These are phyloP conservation scores for Lynx canadensis DNA, from an alignment of 2,113 vertebrate species.

Conservation along the genomic window DNA sequence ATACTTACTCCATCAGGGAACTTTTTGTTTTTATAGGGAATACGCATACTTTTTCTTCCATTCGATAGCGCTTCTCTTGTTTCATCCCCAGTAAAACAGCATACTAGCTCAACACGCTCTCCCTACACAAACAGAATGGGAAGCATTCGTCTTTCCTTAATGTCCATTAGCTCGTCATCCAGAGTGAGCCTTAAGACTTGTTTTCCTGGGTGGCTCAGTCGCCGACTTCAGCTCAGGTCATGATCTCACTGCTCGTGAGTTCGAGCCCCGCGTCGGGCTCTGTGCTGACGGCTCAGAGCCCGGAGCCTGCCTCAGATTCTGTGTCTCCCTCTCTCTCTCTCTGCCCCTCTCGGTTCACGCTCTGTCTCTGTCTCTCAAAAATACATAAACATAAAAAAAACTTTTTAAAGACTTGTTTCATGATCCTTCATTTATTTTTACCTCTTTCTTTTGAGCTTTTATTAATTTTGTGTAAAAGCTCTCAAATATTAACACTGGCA, in stretches of 20 bases:
- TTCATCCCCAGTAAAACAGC: neutral
- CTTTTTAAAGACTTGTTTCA: neutral
- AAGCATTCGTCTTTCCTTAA: neutral
- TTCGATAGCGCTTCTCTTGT: neutral
- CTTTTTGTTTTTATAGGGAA: neutral
- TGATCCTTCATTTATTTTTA: slow-evolving; percentile 1
- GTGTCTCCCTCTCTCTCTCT: too few relatives aligned
- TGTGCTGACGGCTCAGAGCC: too few relatives aligned
- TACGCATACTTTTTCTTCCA: neutral
- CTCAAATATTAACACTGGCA: slow-evolving; percentile 21
- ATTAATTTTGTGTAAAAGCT: neutral
- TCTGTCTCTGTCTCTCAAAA: too few relatives aligned
- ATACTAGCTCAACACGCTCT: neutral
- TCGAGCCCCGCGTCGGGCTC: too few relatives aligned
- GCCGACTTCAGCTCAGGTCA: too few relatives aligned
- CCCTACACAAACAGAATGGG: neutral
- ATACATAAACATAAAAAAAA: too few relatives aligned
- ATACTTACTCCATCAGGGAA: neutral
- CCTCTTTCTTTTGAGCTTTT: neutral
- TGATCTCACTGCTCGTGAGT: too few relatives aligned
- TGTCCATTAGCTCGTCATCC: neutral
- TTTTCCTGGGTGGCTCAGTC: neutral
- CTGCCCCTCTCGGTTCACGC: too few relatives aligned
- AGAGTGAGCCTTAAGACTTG: neutral
- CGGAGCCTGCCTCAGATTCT: too few relatives aligned